Evolutionary conservation across 2,113 vertebrate genomes (phyloP), one percentile per base, ranked within the genome.

Genomic region (Pao palembangensis): DNA sequence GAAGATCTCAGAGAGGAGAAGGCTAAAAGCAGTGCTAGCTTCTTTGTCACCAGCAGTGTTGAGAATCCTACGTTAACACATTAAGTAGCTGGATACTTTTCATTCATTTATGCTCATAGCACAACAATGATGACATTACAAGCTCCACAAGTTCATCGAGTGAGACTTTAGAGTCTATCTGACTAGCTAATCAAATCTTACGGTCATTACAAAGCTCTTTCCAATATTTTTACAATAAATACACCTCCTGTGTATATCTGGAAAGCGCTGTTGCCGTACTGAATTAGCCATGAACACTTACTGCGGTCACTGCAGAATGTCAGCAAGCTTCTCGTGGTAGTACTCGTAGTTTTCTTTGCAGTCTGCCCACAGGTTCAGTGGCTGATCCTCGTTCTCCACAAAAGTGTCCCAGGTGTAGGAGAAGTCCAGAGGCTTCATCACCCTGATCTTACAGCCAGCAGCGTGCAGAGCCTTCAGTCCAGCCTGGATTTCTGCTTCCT

Each of bases 401-500:
- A 96, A 98, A 31, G 96, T 94, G 85, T 96, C 91, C 96, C 96
- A 98, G 34, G 91, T 86, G 64, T 94, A 94, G 64, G 92, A 92
- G 91, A 96, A 98, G 87, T 98, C 96, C 79, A 94, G 87, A 62
- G 93, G 93, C 87, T 96, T 97, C 96, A 98, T 98, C 76, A 98
- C 88, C 61, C 92, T 92, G 56, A 98, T 80, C 52, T 93, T 93
- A 79, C 95, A 98, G 65, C 95, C 96, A 0, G 91, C 93, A 14
- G 86, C 82, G n/a, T 88, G 91, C 56, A 98, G 72, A 19, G 81
- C 84, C 72, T 79, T 88, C 38, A 98, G 88, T 0, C 94, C 93
- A 0, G 76, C 87, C 79, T 92, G 94, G 71, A 95, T 89, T 64
- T 95, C 94, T 0, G 89, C 85, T 41, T 98, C 94, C 61, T 98